A percentile compares a stretch with the other conserved stretches of the same genome.
These are phyloP conservation scores for Phenganax marumi DNA, from an alignment of 92 coral and sea anemone species.

Conservation along the genomic window DNA sequence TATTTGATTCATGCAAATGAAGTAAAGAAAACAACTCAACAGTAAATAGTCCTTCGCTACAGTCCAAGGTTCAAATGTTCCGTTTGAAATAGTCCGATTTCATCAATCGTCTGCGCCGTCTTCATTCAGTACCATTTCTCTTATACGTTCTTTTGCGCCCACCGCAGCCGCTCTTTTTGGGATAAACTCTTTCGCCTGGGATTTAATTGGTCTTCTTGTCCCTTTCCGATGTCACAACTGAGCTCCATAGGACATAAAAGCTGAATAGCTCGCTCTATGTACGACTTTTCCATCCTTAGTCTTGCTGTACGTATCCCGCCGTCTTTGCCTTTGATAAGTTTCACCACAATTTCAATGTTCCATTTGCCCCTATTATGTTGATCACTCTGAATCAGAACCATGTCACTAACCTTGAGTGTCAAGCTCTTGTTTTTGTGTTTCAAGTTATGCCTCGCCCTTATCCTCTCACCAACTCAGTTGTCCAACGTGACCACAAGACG, in stretches of 20 bases:
- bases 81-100: not conserved
- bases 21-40: not conserved
- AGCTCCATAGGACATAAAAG: constrained; percentile 1
- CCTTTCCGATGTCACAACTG: not conserved
- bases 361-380: not conserved
- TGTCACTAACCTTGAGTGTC: not conserved
- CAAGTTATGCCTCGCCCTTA: not conserved
- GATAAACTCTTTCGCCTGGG: not conserved
- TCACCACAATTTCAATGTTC: constrained; percentile 12
- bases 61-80: constrained; percentile 8
- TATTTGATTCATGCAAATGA: constrained; percentile 2
- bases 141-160: not conserved
- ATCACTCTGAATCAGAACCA: not conserved
- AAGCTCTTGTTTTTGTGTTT: not conserved
- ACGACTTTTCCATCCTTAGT: constrained; percentile 48
- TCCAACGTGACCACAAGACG: constrained; percentile 18
- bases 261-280: not conserved
- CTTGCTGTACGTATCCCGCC: constrained; percentile 45
- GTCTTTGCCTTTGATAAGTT: constrained; percentile 44
- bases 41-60: not conserved
- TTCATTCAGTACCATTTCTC: not conserved
- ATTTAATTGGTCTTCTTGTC: too few relatives aligned
- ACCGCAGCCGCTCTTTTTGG: not conserved
- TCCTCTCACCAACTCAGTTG: not conserved
- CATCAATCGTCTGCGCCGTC: not conserved